phyloP scores from a whole-genome alignment of 2,888 invertebrate genomes.

The Meteorus cinctellus region DNA sequence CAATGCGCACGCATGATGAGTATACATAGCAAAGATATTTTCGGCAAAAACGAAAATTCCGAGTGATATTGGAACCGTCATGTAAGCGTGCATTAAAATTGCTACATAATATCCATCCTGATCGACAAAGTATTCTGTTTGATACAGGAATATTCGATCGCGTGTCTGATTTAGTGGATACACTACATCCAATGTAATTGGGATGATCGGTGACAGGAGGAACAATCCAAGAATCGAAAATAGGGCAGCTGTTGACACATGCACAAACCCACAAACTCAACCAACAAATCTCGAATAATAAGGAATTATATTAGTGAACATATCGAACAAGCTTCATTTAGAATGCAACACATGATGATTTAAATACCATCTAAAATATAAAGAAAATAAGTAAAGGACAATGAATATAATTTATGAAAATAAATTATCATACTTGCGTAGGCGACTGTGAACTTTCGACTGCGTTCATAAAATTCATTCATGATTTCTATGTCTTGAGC shows the following conservation, averaged over 20 bases:
- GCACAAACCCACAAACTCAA: background rate
- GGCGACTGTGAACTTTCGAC: slow-evolving; percentile 23
- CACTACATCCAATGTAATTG: slow-evolving; percentile 41
- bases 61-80: slow-evolving; percentile 42
- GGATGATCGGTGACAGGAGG: slow-evolving; percentile 40
- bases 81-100: slow-evolving; percentile 38
- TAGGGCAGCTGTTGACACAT: slow-evolving; percentile 41
- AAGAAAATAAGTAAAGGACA: no score
- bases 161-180: slow-evolving; percentile 47
- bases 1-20: slow-evolving; percentile 48
- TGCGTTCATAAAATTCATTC: slow-evolving; percentile 32
- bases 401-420: no score
- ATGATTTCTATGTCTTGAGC: slow-evolving; percentile 37
- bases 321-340: background rate
- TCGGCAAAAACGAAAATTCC: slow-evolving; percentile 37
- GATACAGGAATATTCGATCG: slow-evolving; percentile 23
- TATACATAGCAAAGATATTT: slow-evolving; percentile 43
- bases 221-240: slow-evolving; percentile 44
- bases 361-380: background rate
- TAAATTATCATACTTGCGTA: slow-evolving; percentile 41
- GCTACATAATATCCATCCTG: slow-evolving; percentile 30
- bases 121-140: slow-evolving; percentile 30
- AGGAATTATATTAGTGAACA: background rate
- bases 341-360: background rate
- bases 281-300: background rate